Evolutionary conservation across 2,113 vertebrate genomes (phyloP).

Genomic region (Carlito syrichta): DNA sequence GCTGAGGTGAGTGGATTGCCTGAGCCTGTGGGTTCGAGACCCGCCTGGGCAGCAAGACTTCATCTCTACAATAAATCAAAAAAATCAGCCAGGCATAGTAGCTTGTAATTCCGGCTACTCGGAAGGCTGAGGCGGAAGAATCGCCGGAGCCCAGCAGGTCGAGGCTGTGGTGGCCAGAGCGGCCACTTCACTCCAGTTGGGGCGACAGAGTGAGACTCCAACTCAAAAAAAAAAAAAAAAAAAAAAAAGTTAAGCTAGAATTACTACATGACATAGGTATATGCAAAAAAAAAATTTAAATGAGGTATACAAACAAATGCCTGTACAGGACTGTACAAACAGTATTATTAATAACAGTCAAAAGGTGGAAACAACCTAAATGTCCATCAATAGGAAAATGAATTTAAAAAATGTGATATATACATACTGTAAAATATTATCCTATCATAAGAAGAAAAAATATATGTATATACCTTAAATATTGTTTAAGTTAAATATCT

Average conservation of each 20-base stretch:
- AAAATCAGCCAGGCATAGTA: no score
- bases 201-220: no score
- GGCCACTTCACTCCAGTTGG: no score
- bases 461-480: not conserved
- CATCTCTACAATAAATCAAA: no score
- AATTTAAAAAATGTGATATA: not conserved
- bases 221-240: no score
- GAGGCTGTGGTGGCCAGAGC: no score
- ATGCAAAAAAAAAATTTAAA: not conserved
- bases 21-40: no score
- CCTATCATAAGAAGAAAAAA: not conserved
- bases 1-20: no score
- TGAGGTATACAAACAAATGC: not conserved
- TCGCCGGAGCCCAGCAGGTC: no score
- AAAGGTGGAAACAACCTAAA: not conserved
- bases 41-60: no score
- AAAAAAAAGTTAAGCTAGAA: slow-evolving; percentile 20
- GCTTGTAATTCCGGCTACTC: no score
- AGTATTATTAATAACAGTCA: not conserved
- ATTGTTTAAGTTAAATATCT: not conserved
- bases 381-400: not conserved
- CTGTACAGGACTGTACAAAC: not conserved
- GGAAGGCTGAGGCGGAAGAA: no score
- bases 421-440: not conserved
- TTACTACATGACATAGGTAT: not conserved